Base-by-base conservation (phyloP, 30 jellyfish, hydroid and myxozoan genomes). In the Cassiopea xamachana region DNA sequence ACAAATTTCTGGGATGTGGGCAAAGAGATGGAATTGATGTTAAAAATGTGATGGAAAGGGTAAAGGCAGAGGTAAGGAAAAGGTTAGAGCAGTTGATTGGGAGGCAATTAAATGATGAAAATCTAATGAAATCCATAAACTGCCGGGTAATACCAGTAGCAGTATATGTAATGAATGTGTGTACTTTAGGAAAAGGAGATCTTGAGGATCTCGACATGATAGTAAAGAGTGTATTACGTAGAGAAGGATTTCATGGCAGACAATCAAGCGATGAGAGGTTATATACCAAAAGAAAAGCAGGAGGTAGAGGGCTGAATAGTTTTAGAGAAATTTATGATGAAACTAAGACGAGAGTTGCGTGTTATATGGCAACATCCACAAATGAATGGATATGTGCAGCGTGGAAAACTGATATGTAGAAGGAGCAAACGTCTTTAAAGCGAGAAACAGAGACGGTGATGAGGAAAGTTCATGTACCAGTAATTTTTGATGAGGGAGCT, bases 321-420 rank as follows among this genome's bases (percentile, higher is more conserved):
- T 49, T 75, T 46, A 75, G 67, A 48, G 84, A 75, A 17, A 0
- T 75, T 46, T 48, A 75, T 39, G 62, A 8, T 27, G 84, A 75
- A n/a, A n/a, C n/a, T n/a, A n/a, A 75, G 50, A 46, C 62, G 45
- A 75, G 69, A 75, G 62, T 75, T 45, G 84, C 67, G 45, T 75
- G 84, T 67, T 75, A 19, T 58, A 75, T 75, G 84, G 67, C 68
- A 8, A 75, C 39, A 75, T 27, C 67, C 7, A 13, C 59, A 27
- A 75, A 49, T 58, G 62, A 75, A 48, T 75, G 84, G 84, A 75
- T 75, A 6, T n/a, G 44, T 12, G 19, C 61, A 19, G 83, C 60
- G 43, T 74, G 1, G 64, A 39, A 46, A 39, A 74, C 39, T 14
- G 83, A 74, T 12, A 39, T 19, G 4, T 14, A 39, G 0, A 74